phyloP scores from a whole-genome alignment of 2,888 invertebrate species.

The Glyphotaelius pellucidus region DNA sequence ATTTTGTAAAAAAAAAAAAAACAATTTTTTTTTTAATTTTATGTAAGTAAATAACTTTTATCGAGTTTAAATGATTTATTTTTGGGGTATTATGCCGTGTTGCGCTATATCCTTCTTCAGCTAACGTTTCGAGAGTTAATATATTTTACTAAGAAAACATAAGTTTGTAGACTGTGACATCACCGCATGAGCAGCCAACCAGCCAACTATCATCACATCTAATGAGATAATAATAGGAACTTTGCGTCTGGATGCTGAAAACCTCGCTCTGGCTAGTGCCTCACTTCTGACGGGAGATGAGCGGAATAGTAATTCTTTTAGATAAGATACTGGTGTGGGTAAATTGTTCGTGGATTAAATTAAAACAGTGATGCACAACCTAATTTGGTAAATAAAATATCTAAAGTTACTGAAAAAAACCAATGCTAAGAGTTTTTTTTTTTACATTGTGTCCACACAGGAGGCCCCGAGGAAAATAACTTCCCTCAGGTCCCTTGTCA shows the following conservation, averaged over 20 bases:
- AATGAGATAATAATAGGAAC: not conserved
- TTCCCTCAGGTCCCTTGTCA: no score
- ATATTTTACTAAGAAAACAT: not conserved
- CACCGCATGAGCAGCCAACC: not conserved
- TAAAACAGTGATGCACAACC: not conserved
- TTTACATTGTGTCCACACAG: no score
- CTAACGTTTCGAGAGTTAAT: no score
- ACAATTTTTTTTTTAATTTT: no score
- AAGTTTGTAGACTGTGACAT: constrained; percentile 8
- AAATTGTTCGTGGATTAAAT: not conserved
- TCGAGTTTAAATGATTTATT: no score
- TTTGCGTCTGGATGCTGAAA: not conserved
- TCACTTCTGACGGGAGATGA: not conserved
- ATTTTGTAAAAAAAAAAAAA: no score
- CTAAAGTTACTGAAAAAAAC: not conserved
- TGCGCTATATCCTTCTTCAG: no score
- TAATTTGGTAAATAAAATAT: not conserved
- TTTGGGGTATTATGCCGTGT: no score
- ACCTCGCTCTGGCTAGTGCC: not conserved
- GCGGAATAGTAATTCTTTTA: not conserved
- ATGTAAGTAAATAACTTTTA: no score
- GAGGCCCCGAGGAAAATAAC: no score
- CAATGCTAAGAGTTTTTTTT: no score
- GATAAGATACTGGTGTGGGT: not conserved
- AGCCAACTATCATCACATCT: no score